Conservation (phyloP, 2,888 invertebrate genomes). For the Isoperla grammatica region DNA sequence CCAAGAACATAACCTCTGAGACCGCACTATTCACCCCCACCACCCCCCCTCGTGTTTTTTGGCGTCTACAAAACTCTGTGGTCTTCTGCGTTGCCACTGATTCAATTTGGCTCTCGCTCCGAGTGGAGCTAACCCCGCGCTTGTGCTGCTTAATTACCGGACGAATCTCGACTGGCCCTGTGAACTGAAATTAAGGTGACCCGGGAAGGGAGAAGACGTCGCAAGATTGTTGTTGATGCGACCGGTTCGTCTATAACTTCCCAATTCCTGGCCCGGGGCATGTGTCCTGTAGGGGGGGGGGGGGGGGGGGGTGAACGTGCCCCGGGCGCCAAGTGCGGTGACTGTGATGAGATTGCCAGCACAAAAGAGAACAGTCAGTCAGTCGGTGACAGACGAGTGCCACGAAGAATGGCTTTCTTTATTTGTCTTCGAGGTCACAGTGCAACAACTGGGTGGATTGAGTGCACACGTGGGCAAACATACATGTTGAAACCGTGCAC, state of each 20-base stretch:
- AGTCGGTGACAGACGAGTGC: too few species aligned
- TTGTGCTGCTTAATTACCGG: slow-evolving; percentile 27
- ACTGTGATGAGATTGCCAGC: slow-evolving; percentile 2
- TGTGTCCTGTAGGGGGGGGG: slow-evolving; percentile 10
- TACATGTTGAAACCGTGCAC: too few species aligned
- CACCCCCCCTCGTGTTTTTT: slow-evolving; percentile 3
- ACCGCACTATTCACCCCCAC: neutral
- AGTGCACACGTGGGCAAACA: too few species aligned
- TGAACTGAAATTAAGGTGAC: slow-evolving; percentile 24
- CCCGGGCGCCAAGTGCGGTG: neutral
- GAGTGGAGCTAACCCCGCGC: neutral
- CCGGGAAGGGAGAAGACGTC: slow-evolving; percentile 8
- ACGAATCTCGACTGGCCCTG: slow-evolving; percentile 3
- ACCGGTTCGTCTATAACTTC: slow-evolving; percentile 24
- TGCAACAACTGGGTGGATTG: too few species aligned
- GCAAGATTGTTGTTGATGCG: slow-evolving; percentile 26
- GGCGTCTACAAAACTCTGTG: neutral
- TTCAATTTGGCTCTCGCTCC: slow-evolving; percentile 12
- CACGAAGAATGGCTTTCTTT: too few species aligned
- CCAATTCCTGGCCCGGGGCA: slow-evolving; percentile 19
- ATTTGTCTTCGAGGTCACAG: too few species aligned
- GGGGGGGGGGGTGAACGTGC: neutral
- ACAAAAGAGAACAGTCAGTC: too few species aligned
- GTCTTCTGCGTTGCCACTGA: neutral
- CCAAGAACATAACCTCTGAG: slow-evolving; percentile 9